Evolutionary conservation across 2,113 vertebrate species (phyloP).

Genomic region (Chunga burmeisteri): DNA sequence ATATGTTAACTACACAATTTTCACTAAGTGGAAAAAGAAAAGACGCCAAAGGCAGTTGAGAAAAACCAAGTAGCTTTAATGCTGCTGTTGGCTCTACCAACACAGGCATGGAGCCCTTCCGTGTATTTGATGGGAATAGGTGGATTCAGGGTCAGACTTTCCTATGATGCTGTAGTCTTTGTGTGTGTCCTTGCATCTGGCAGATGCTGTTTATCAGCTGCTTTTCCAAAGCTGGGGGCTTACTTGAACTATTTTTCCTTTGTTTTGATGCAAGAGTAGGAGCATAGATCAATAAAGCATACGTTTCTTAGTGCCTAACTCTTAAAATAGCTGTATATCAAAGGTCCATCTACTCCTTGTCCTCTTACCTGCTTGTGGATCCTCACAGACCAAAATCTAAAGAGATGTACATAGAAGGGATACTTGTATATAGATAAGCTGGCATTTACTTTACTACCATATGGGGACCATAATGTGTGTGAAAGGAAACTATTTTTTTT

Average conservation of each 20-base stretch:
- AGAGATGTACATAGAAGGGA: neutral
- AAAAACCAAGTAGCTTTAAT: neutral
- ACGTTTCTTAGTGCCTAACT: neutral
- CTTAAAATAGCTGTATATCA: neutral
- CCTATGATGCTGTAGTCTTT: neutral
- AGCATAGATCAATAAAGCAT: neutral
- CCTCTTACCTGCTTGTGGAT: neutral
- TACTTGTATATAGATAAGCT: neutral
- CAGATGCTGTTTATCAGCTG: neutral
- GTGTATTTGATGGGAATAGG: neutral
- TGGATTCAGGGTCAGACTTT: neutral
- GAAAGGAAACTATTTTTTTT: neutral
- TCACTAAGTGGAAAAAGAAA: neutral
- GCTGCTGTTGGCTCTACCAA: neutral
- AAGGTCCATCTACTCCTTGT: neutral
- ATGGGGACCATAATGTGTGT: neutral
- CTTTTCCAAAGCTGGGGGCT: neutral
- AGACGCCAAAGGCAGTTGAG: neutral
- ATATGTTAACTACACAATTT: neutral
- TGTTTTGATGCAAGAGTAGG: neutral
- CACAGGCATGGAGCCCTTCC: neutral
- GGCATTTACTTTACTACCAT: neutral
- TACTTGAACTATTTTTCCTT: neutral
- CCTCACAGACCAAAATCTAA: neutral
- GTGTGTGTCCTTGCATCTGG: neutral